A percentile compares a stretch with the other conserved stretches of the same genome.
phyloP scores from a whole-genome alignment of 2,888 invertebrate genomes.

The Dicranocentrus wangi region DNA sequence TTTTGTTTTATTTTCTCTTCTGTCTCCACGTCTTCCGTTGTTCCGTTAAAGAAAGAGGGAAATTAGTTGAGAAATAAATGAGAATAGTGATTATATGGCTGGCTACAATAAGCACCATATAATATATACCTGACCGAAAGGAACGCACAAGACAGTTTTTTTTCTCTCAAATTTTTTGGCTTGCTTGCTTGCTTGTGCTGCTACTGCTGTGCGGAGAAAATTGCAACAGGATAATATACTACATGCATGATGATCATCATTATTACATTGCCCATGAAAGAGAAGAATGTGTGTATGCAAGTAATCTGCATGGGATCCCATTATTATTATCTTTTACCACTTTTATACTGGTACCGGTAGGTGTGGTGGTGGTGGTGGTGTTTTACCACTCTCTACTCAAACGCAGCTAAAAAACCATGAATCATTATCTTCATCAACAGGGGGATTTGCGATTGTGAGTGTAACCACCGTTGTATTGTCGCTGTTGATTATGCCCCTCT shows the following conservation, averaged over 20 bases:
- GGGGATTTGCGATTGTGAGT: slow-evolving; percentile 7
- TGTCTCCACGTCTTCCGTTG: not conserved
- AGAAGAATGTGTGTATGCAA: slow-evolving; percentile 6
- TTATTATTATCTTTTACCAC: slow-evolving; percentile 37
- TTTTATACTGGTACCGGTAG: slow-evolving; percentile 14
- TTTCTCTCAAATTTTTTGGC: too few relatives aligned
- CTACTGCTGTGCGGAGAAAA: slow-evolving; percentile 43
- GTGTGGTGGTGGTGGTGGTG: slow-evolving; percentile 2
- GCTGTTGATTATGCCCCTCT: slow-evolving; percentile 53
- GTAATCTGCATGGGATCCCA: slow-evolving; percentile 54
- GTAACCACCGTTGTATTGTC: slow-evolving; percentile 54
- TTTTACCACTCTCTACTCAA: not conserved
- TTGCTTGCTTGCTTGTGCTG: too few relatives aligned
- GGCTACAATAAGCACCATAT: not conserved
- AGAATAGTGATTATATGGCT: not conserved
- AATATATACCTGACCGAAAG: too few relatives aligned
- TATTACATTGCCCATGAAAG: slow-evolving; percentile 33
- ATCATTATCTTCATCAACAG: slow-evolving; percentile 46
- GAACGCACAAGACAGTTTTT: too few relatives aligned
- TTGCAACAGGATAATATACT: slow-evolving; percentile 22
- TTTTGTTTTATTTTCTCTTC: slow-evolving; percentile 13
- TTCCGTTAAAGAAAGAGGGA: slow-evolving; percentile 31
- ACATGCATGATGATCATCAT: slow-evolving; percentile 15
- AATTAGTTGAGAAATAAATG: slow-evolving; percentile 56
- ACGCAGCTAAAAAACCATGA: slow-evolving; percentile 21